Base-by-base conservation (phyloP, 2,113 vertebrate species). In the Romanogobio albipinnatus region DNA sequence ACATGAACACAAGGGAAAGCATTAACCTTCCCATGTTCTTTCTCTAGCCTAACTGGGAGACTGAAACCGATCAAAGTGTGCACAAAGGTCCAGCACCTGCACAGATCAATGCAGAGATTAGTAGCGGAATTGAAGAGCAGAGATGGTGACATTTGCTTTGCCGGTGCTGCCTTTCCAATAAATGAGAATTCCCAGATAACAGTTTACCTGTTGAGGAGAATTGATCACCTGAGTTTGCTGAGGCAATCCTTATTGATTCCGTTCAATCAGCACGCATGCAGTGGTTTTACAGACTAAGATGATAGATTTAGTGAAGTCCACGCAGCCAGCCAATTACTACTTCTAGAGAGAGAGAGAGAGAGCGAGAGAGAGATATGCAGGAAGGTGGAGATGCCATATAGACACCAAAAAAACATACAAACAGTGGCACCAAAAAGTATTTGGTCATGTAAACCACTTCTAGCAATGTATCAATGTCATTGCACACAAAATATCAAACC, bases 301-400 rank as follows among this genome's bases (percentile, higher is more conserved):
- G 85, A 88, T 86, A 76, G 82, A 88, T 88, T 86, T 71, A 84
- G 66, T 88, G 82, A 68, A 84, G 87, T 82, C 78, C 75, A 58
- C 47, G 39, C 82, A 84, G 26, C 82, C 87, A 88, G 26, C 82
- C 87, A 88, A 82, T 88, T 86, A 86, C 64, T 78, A 73, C 70
- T 76, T 66, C 49, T 33, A 51, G 49, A 49, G 49, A 53, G 51
- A 19, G 49, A 51, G 49, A 51, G 47, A 49, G 47, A 14, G 47
- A 49, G 47, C 14, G 49, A 53, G 49, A 51, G 29, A 62, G 3
- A 45, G 51, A 64, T n/a, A 10, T 58, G 26, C 33, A 24, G 11
- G 19, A 87, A 76, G 39, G 19, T 71, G 19, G 9, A 85, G 62
- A 14, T 4, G 15, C 47, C 36, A 17, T 51, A 9, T 26, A 29